A percentile compares a stretch with the other conserved stretches of the same genome.
phyloP scores from a whole-genome alignment of 92 coral and sea anemone species.

The Pocillopora grandis region DNA sequence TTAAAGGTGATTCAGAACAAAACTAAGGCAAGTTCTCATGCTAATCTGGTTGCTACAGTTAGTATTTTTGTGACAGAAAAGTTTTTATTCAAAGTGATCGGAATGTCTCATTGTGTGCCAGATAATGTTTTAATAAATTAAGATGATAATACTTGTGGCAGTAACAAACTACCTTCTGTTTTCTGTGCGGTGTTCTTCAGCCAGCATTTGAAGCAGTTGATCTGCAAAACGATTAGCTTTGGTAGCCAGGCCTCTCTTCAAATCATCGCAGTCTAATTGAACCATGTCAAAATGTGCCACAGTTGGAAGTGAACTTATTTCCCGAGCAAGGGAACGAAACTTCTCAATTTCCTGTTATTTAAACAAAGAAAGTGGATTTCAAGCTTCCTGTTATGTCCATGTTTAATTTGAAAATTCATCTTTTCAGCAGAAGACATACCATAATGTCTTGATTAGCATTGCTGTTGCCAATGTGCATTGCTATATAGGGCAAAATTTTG shows the following conservation, averaged over 20 bases:
- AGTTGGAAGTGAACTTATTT: conserved; percentile 87
- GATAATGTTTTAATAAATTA: too few species aligned
- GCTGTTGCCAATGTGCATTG: too few species aligned
- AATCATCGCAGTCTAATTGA: conserved; percentile 96
- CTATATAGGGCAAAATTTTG: too few species aligned
- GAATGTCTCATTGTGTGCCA: too few species aligned
- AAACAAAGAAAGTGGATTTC: background rate
- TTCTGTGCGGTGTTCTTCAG: conserved; percentile 89
- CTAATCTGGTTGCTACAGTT: too few species aligned
- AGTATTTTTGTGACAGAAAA: too few species aligned
- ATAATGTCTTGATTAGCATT: background rate
- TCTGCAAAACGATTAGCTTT: conserved; percentile 98
- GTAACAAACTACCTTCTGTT: conserved; percentile 56
- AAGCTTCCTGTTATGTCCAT: background rate
- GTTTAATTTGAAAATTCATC: too few species aligned
- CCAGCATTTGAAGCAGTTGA: conserved; percentile 80
- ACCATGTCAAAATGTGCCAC: conserved; percentile 96
- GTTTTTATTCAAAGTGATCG: too few species aligned
- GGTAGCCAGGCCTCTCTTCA: conserved; percentile 95
- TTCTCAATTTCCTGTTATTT: conserved; percentile 81
- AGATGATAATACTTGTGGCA: background rate
- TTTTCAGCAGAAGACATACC: background rate
- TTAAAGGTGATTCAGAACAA: too few species aligned
- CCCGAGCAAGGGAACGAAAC: conserved; percentile 89
- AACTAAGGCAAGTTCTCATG: too few species aligned